phyloP scores from a whole-genome alignment of 1,140 invertebrate genomes.

The Meloidogyne chitwoodi region DNA sequence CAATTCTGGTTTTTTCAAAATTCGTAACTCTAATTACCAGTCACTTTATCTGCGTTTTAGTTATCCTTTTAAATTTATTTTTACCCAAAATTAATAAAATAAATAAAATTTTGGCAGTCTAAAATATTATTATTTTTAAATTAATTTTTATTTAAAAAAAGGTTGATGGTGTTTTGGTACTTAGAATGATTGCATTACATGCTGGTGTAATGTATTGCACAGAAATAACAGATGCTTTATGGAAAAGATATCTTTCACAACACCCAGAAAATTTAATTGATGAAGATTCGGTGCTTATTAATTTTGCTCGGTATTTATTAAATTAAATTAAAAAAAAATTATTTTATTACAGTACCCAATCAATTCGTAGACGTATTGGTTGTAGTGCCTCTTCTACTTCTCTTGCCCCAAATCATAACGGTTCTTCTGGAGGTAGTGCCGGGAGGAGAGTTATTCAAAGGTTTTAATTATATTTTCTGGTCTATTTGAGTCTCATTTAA shows the following conservation, averaged over 20 bases:
- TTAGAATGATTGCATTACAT: conserved; percentile 58
- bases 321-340: background rate
- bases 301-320: conserved; percentile 53
- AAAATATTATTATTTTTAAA: too few species aligned
- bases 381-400: conserved; percentile 36
- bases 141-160: conserved; percentile 11
- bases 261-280: conserved; percentile 59
- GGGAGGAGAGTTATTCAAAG: conserved; percentile 13
- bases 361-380: conserved; percentile 35
- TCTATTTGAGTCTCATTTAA: too few species aligned
- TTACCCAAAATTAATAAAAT: too few species aligned
- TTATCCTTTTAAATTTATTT: too few species aligned
- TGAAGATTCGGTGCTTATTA: conserved; percentile 58
- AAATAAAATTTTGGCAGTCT: too few species aligned
- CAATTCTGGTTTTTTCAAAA: too few species aligned
- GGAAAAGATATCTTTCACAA: conserved; percentile 57
- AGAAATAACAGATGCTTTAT: conserved; percentile 59
- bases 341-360: conserved; percentile 38
- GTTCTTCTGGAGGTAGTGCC: conserved; percentile 24
- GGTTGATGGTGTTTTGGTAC: conserved; percentile 57
- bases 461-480: background rate
- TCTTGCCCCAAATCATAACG: conserved; percentile 48
- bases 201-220: conserved; percentile 60
- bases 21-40: too few species aligned
- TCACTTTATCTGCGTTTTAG: too few species aligned